A percentile compares a stretch with the other conserved stretches of the same genome.
phyloP scores from a whole-genome alignment of 2,888 invertebrate genomes.

The Leucoma salicis region DNA sequence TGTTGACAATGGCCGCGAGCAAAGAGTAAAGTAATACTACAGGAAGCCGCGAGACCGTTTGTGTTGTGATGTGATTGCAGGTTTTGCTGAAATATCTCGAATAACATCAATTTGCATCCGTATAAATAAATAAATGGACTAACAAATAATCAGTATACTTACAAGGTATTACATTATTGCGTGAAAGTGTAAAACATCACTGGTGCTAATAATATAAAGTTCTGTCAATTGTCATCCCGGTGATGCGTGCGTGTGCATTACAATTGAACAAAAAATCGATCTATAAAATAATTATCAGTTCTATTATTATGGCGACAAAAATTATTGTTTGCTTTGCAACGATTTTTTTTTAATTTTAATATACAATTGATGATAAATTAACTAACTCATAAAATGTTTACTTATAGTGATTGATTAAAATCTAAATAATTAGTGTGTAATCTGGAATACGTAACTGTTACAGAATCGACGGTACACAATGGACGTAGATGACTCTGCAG shows the following conservation, averaged over 20 bases:
- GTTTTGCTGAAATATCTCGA: slow-evolving; percentile 5
- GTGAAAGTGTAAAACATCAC: not conserved
- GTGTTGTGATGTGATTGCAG: slow-evolving; percentile 29
- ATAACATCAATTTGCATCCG: slow-evolving; percentile 3
- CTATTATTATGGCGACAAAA: slow-evolving; percentile 25
- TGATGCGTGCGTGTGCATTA: slow-evolving; percentile 57
- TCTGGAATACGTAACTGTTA: slow-evolving; percentile 45
- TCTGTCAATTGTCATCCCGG: slow-evolving; percentile 49
- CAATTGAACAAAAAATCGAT: slow-evolving; percentile 42
- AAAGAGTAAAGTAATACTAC: too few species aligned
- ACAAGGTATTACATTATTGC: not conserved
- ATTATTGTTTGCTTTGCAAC: slow-evolving; percentile 16
- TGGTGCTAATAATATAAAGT: slow-evolving; percentile 17
- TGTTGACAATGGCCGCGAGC: slow-evolving; percentile 34
- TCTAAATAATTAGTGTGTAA: slow-evolving; percentile 35
- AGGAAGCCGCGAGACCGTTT: too few species aligned
- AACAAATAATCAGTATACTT: slow-evolving; percentile 6
- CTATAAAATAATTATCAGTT: slow-evolving; percentile 34
- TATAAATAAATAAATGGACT: slow-evolving; percentile 1
- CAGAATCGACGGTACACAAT: slow-evolving; percentile 80
- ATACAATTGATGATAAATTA: slow-evolving; percentile 2
- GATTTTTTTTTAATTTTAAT: slow-evolving; percentile 9
- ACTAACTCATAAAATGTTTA: slow-evolving; percentile 28
- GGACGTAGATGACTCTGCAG: slow-evolving; percentile 94
- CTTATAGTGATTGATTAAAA: slow-evolving; percentile 41